phyloP scores from a whole-genome alignment of 2,888 invertebrate genomes.

The Petrolisthes manimaculis region DNA sequence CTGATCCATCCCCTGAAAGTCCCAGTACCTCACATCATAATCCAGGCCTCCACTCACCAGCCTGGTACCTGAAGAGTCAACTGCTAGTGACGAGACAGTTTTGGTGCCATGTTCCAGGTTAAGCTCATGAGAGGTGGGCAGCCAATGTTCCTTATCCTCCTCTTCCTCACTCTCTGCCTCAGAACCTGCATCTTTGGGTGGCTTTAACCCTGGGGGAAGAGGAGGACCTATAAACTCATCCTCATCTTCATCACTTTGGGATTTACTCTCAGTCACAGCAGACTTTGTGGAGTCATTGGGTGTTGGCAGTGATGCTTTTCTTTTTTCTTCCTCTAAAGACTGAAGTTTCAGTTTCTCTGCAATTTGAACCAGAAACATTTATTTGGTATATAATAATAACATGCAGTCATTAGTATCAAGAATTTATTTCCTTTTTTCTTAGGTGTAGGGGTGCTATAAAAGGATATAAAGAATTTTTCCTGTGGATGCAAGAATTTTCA shows the following conservation, averaged over 20 bases:
- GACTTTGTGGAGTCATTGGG: neutral
- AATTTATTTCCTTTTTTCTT: no score
- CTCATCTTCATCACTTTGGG: conserved; percentile 69
- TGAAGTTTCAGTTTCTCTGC: conserved; percentile 55
- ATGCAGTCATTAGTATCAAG: no score
- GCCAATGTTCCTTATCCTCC: conserved; percentile 69
- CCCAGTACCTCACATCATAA: conserved; percentile 97
- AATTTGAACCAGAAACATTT: neutral
- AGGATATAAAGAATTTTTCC: no score
- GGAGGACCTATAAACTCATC: conserved; percentile 77
- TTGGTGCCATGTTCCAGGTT: conserved; percentile 90
- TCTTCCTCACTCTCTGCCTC: conserved; percentile 67
- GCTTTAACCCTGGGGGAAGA: conserved; percentile 70
- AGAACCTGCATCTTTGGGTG: conserved; percentile 67
- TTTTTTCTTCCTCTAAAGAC: neutral
- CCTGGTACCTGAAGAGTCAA: conserved; percentile 94
- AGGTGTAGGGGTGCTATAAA: no score
- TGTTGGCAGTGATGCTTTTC: neutral
- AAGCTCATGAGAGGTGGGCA: conserved; percentile 75
- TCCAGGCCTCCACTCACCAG: conserved; percentile 92
- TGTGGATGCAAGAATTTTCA: no score
- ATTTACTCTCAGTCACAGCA: neutral
- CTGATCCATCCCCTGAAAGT: conserved; percentile 98
- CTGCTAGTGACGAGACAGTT: conserved; percentile 88
- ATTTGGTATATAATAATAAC: no score